These are phyloP conservation scores for Bombus balteatus DNA, from an alignment of 1,140 invertebrate genomes.

Conservation along the genomic window DNA sequence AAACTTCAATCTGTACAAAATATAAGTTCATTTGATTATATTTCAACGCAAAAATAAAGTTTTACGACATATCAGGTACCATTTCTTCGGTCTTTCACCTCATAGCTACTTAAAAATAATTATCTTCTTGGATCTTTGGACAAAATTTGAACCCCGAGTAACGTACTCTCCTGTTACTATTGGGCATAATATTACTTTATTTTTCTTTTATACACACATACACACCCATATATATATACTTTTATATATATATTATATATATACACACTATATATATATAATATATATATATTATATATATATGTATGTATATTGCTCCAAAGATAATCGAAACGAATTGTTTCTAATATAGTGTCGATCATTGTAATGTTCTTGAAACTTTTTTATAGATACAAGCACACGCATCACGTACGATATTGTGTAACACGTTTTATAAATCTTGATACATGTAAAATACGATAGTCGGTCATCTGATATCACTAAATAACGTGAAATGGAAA, in stretches of 20 bases:
- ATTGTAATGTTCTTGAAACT: constrained; percentile 1
- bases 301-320: not conserved
- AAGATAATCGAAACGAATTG: not conserved
- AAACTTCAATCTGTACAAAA: constrained; percentile 26
- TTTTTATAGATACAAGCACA: constrained; percentile 22
- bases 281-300: too few species aligned
- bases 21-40: constrained; percentile 36
- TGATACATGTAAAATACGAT: constrained; percentile 37
- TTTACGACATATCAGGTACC: constrained; percentile 45
- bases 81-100: constrained; percentile 29
- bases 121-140: constrained; percentile 39
- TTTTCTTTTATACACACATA: constrained; percentile 3
- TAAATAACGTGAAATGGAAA: constrained; percentile 2
- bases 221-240: not conserved
- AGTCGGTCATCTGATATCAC: constrained; percentile 2
- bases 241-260: too few species aligned
- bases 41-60: constrained; percentile 33
- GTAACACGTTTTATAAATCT: constrained; percentile 44
- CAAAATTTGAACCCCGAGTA: constrained; percentile 23
- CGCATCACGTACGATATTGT: constrained; percentile 7
- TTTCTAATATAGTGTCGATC: not conserved
- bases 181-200: not conserved
- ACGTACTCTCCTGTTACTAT: not conserved
- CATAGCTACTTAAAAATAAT: not conserved
- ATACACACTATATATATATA: too few species aligned